phyloP scores from a whole-genome alignment of 2,888 invertebrate species.

The Ochropacha duplaris region DNA sequence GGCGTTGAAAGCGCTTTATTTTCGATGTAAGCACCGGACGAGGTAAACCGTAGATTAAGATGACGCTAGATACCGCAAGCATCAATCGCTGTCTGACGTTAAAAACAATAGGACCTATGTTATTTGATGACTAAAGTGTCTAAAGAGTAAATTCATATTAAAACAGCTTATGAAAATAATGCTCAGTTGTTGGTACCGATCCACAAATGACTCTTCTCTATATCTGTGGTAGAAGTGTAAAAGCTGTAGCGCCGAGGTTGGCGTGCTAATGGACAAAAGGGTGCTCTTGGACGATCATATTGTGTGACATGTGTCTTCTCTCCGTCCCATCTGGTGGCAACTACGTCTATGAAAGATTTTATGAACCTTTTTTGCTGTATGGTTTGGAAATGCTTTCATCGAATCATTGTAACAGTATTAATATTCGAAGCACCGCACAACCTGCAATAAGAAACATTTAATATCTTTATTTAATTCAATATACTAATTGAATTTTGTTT shows the following conservation, averaged over 20 bases:
- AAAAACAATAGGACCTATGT: neutral
- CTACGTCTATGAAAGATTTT: neutral
- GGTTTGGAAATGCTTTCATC: neutral
- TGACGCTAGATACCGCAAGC: neutral
- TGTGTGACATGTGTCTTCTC: neutral
- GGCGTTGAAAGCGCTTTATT: slow-evolving; percentile 30
- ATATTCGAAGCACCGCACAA: too few species aligned
- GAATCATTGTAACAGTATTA: too few species aligned
- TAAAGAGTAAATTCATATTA: neutral
- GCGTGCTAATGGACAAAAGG: neutral
- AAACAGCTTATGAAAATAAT: too few species aligned
- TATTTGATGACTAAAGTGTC: neutral
- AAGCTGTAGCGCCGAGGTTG: slow-evolving; percentile 7
- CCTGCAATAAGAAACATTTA: neutral
- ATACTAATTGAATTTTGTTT: neutral
- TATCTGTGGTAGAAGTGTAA: slow-evolving; percentile 14
- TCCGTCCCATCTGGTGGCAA: neutral
- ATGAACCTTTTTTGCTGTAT: neutral
- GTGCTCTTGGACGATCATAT: neutral
- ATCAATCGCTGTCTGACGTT: neutral
- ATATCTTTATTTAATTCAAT: neutral
- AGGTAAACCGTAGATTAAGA: slow-evolving; percentile 2
- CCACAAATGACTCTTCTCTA: neutral
- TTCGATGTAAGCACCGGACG: slow-evolving; percentile 19
- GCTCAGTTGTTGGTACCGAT: too few species aligned